These are phyloP conservation scores for Xenopus tropicalis DNA, from an alignment of 2,113 vertebrate genomes.

Conservation along the genomic window DNA sequence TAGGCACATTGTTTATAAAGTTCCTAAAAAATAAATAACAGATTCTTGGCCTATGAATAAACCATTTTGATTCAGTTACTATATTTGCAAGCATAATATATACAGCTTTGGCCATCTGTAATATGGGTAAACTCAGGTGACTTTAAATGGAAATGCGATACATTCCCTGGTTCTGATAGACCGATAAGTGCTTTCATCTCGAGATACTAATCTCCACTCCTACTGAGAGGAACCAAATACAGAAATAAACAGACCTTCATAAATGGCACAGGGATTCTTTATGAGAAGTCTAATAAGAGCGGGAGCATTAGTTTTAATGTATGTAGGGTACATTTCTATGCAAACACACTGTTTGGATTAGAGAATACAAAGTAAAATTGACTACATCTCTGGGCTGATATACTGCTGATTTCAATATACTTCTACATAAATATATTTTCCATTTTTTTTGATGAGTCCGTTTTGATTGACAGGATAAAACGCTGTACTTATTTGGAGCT, in stretches of 20 bases:
- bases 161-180: background rate
- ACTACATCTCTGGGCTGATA: background rate
- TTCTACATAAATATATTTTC: background rate
- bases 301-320: constrained; percentile 1
- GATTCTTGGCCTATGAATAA: background rate
- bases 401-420: background rate
- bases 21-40: background rate
- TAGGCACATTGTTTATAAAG: background rate
- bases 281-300: background rate
- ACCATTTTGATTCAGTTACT: background rate
- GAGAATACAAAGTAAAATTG: background rate
- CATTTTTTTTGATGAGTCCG: constrained; percentile 4
- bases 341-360: background rate
- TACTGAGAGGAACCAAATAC: background rate
- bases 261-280: background rate
- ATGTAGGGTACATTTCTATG: background rate
- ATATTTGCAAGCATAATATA: background rate
- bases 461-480: constrained; percentile 35
- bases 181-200: constrained; percentile 1
- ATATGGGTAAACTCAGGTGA: background rate
- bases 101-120: background rate
- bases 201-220: background rate
- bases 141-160: background rate
- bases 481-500: constrained; percentile 26
- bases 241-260: background rate